Evolutionary conservation across 2,888 invertebrate species (phyloP).

Genomic region (Germaria angustata): DNA sequence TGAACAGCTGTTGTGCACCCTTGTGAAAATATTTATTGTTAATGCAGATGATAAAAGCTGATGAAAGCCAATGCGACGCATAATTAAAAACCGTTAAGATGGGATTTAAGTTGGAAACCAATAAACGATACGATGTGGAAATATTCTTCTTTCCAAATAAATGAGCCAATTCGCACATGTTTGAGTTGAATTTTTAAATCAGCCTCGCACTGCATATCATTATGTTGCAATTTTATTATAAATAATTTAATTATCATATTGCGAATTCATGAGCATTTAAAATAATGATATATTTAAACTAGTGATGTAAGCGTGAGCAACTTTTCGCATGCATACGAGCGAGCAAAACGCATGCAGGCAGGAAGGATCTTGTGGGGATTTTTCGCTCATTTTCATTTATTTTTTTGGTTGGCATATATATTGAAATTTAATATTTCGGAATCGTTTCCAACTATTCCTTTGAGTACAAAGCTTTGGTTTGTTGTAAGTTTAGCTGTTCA

Average conservation of each 20-base stretch:
- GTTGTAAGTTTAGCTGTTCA: no score
- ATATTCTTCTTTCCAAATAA: background rate
- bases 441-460: no score
- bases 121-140: background rate
- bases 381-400: no score
- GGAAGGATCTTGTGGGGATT: no score
- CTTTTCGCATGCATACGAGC: no score
- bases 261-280: slow-evolving; percentile 18
- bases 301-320: no score
- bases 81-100: background rate
- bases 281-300: slow-evolving; percentile 37
- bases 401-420: no score
- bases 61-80: no score
- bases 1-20: background rate
- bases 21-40: background rate
- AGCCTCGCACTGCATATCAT: background rate
- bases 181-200: background rate
- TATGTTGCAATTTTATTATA: background rate
- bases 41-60: background rate
- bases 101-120: background rate
- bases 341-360: no score
- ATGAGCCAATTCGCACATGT: background rate
- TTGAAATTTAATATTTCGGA: no score
- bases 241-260: slow-evolving; percentile 4
- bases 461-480: no score